These are phyloP conservation scores for Egretta garzetta DNA, from an alignment of 2,113 vertebrate genomes.

Conservation along the genomic window DNA sequence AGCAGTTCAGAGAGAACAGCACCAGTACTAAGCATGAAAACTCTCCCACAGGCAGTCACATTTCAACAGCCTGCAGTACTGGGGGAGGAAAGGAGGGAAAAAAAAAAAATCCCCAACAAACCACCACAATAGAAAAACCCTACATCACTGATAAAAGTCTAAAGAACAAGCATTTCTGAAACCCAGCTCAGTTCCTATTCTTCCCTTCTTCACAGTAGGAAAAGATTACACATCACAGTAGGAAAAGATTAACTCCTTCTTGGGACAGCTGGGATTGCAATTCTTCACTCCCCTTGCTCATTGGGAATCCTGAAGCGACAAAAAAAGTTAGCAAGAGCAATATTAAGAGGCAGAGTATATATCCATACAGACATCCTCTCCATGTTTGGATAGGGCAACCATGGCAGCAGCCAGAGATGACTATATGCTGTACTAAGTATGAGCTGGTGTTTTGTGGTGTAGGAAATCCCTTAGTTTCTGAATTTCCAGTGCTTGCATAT, in stretches of 20 bases:
- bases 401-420: neutral
- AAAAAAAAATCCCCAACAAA: neutral
- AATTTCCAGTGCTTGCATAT: neutral
- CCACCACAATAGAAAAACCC: neutral
- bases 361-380: too few relatives aligned
- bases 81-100: neutral
- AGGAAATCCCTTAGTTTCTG: neutral
- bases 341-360: neutral
- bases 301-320: neutral
- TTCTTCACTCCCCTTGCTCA: neutral
- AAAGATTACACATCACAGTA: neutral
- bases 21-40: neutral
- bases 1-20: neutral
- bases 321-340: neutral
- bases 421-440: neutral
- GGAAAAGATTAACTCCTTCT: neutral
- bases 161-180: neutral
- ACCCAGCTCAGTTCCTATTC: neutral
- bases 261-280: neutral
- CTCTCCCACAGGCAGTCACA: neutral
- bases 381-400: neutral
- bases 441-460: neutral
- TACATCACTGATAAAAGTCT: fast-evolving
- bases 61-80: neutral
- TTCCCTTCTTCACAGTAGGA: neutral